Percentiles rank a stretch among this genome's conserved stretches.
Conservation (phyloP, 1,140 invertebrate genomes). For the Nasonia vitripennis region DNA sequence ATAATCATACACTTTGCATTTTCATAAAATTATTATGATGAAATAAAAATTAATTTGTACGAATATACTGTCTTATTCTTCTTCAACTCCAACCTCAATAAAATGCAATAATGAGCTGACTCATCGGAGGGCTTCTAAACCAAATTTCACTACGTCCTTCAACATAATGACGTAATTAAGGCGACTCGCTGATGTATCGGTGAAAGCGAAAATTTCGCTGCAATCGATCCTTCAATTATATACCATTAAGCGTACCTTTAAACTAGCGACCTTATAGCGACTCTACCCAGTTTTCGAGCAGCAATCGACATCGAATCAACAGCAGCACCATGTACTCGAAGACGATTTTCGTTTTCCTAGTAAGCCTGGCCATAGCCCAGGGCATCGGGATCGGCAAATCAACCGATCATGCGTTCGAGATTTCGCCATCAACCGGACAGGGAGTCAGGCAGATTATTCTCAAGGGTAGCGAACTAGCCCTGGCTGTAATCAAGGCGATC, state of each 20-base stretch:
- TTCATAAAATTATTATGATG: conserved; percentile 68
- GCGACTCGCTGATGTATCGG: too few species aligned
- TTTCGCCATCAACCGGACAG: too few species aligned
- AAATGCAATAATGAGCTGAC: not conserved
- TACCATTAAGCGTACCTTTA: not conserved
- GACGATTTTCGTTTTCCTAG: not conserved
- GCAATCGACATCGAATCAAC: not conserved
- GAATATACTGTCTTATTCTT: conserved; percentile 47
- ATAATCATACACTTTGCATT: conserved; percentile 70
- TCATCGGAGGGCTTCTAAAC: too few species aligned
- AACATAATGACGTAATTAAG: too few species aligned
- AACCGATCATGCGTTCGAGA: not conserved
- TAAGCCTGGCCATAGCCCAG: not conserved
- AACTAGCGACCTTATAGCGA: not conserved
- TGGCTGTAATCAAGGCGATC: too few species aligned
- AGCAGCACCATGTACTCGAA: not conserved
- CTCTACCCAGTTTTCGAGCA: not conserved
- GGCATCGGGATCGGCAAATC: not conserved
- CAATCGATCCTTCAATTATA: too few species aligned
- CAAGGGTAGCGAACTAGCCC: too few species aligned
- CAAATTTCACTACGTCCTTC: too few species aligned
- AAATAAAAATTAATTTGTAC: conserved; percentile 72
- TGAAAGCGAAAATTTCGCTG: too few species aligned
- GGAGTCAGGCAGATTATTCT: too few species aligned
- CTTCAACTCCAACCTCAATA: conserved; percentile 4